phyloP scores from a whole-genome alignment of 2,888 invertebrate species.

The Liposcelis brunnea region DNA sequence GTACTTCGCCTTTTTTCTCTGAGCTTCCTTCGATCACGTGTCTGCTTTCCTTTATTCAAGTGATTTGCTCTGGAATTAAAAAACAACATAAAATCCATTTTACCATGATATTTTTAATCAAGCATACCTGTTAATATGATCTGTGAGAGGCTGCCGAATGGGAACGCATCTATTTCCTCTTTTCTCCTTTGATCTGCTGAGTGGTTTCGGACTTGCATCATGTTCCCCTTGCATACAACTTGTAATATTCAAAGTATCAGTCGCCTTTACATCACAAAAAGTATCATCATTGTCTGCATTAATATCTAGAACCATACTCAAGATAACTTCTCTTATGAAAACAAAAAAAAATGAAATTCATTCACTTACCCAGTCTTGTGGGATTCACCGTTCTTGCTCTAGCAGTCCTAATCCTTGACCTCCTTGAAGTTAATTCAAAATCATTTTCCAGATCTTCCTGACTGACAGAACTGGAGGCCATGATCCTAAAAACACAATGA shows the following conservation, averaged over 20 bases:
- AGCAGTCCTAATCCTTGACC: constrained; percentile 33
- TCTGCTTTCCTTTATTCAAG: constrained; percentile 35
- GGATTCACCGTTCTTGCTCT: constrained; percentile 27
- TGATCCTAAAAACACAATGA: constrained; percentile 18
- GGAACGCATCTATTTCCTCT: constrained; percentile 22
- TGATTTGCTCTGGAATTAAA: constrained; percentile 27
- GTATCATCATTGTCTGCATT: constrained; percentile 14
- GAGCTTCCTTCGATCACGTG: constrained; percentile 37
- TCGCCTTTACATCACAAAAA: constrained; percentile 14
- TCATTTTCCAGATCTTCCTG: constrained; percentile 41
- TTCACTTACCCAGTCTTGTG: constrained; percentile 15
- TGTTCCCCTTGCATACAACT: constrained; percentile 21
- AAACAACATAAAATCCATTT: too few relatives aligned
- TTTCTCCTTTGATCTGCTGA: constrained; percentile 27
- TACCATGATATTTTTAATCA: too few relatives aligned
- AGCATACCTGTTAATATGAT: constrained; percentile 16
- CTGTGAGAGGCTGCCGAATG: constrained; percentile 15
- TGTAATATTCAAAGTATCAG: constrained; percentile 15
- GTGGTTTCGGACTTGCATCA: constrained; percentile 28
- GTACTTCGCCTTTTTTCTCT: constrained; percentile 39
- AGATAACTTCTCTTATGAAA: background rate
- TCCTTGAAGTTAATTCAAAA: constrained; percentile 32
- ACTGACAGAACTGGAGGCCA: constrained; percentile 42
- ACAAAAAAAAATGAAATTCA: background rate
- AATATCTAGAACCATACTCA: constrained; percentile 3